Evolutionary conservation across 2,797 vertebrate species (phyloP), one percentile per base, ranked within the genome.

Genomic region (Pseudomugil gertrudae): DNA sequence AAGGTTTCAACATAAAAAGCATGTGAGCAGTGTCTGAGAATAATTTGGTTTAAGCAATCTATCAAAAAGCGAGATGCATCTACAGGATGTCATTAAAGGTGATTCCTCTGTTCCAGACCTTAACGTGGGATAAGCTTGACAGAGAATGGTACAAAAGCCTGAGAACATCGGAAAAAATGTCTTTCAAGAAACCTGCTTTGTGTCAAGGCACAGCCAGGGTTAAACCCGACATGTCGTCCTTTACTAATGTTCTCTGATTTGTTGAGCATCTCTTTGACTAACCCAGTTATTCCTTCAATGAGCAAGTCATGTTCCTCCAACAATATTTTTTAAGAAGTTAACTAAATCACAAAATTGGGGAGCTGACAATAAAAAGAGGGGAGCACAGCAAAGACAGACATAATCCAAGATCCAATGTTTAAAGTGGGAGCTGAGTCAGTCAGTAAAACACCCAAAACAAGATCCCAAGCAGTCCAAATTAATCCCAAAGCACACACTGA

Each of bases 401-500:
- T n/a, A 55, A 51, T 55, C 52, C 40, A 27, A 5, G 10, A 2
- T 26, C 15, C n/a, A 54, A 23, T 23, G 48, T 59, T 53, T n/a
- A 57, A 30, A 38, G 21, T 27, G 5, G 2, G 7, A 33, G 26
- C 19, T n/a, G 33, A 59, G 17, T 11, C n/a, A 26, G 14, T 17
- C 33, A 27, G 21, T 33, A 24, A 30, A 33, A 32, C 36, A 40
- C 21, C 47, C 23, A 29, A 47, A 32, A 48, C 10, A 27, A 53
- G 27, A 56, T 32, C 11, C 50, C 24, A 45, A 30, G 29, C 29
- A 32, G 29, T 59, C 48, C 57, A 59, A 27, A 57, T 56, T 51
- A 70, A 57, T 63, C 68, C 59, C 59, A 63, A 63, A 63, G 30
- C 26, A 40, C n/a, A 51, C 53, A 51, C 5, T 27, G 27, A 45